phyloP scores from a whole-genome alignment of 2,888 invertebrate genomes.

The Mongoloraphidia duomilia region DNA sequence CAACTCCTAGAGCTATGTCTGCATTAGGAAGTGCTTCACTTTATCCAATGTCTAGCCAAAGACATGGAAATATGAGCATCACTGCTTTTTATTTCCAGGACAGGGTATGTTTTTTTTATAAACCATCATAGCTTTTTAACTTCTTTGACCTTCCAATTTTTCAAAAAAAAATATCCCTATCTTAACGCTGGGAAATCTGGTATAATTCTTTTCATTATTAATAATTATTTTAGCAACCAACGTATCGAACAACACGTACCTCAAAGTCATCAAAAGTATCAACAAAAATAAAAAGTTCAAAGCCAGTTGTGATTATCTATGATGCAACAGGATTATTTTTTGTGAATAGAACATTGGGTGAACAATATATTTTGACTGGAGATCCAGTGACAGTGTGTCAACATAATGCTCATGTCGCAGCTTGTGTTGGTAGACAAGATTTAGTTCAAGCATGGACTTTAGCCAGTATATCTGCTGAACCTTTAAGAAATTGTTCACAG shows the following conservation, averaged over 20 bases:
- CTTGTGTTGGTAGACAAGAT: slow-evolving; percentile 60
- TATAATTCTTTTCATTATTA: background rate
- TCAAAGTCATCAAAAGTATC: slow-evolving; percentile 18
- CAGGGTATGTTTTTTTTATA: slow-evolving; percentile 34
- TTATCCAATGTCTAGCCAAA: slow-evolving; percentile 18
- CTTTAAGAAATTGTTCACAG: slow-evolving; percentile 20
- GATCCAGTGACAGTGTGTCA: slow-evolving; percentile 55
- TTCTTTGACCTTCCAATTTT: background rate
- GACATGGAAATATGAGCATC: slow-evolving; percentile 31
- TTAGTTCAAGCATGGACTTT: slow-evolving; percentile 79
- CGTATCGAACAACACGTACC: slow-evolving; percentile 4
- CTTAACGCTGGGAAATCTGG: background rate
- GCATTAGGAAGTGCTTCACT: slow-evolving; percentile 38
- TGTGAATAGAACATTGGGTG: slow-evolving; percentile 65
- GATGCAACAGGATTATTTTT: slow-evolving; percentile 62
- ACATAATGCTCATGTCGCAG: slow-evolving; percentile 65
- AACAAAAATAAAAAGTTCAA: slow-evolving; percentile 19
- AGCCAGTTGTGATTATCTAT: slow-evolving; percentile 56
- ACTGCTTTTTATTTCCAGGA: slow-evolving; percentile 72
- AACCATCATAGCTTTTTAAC: background rate
- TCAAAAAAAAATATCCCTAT: background rate
- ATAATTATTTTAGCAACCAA: slow-evolving; percentile 4
- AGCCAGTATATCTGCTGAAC: slow-evolving; percentile 53
- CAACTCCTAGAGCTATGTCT: slow-evolving; percentile 66
- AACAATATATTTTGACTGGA: slow-evolving; percentile 58